A percentile compares a stretch with the other conserved stretches of the same genome.
Evolutionary conservation across 2,797 vertebrate species (phyloP).

Genomic region (Gobio occitaniae): DNA sequence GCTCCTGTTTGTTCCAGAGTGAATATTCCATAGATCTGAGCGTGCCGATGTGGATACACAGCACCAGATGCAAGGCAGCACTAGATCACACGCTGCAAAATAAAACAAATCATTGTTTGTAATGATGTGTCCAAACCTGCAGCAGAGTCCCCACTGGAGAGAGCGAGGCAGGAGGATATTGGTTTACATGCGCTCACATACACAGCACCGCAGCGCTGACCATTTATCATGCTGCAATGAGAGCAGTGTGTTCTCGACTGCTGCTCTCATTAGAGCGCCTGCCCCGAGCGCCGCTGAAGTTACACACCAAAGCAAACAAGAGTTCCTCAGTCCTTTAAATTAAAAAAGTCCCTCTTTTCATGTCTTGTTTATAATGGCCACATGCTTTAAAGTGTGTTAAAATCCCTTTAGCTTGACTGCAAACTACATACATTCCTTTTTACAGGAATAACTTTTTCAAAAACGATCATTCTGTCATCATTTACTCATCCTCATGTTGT

Average conservation of each 20-base stretch:
- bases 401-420: slow-evolving; percentile 5
- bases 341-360: slow-evolving; percentile 1
- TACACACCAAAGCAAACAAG: slow-evolving; percentile 20
- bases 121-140: slow-evolving; percentile 48
- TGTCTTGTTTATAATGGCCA: slow-evolving; percentile 21
- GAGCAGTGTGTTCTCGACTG: slow-evolving; percentile 45
- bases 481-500: background rate
- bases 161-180: background rate
- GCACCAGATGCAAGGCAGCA: slow-evolving; percentile 41
- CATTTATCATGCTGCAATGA: slow-evolving; percentile 54
- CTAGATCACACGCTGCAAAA: slow-evolving; percentile 35
- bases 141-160: slow-evolving; percentile 33
- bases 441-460: background rate
- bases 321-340: slow-evolving; percentile 10
- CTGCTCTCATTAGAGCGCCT: slow-evolving; percentile 48
- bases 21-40: slow-evolving; percentile 21
- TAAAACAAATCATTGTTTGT: slow-evolving; percentile 54
- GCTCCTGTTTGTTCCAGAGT: background rate
- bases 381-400: slow-evolving; percentile 19
- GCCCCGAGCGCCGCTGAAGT: slow-evolving; percentile 19
- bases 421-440: slow-evolving; percentile 2
- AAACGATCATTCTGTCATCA: background rate
- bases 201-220: slow-evolving; percentile 12
- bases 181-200: slow-evolving; percentile 31
- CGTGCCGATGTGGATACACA: slow-evolving; percentile 31